A percentile compares a stretch with the other conserved stretches of the same genome.
These are phyloP conservation scores for Callospermophilus lateralis DNA, from an alignment of 2,113 vertebrate genomes.

Conservation along the genomic window DNA sequence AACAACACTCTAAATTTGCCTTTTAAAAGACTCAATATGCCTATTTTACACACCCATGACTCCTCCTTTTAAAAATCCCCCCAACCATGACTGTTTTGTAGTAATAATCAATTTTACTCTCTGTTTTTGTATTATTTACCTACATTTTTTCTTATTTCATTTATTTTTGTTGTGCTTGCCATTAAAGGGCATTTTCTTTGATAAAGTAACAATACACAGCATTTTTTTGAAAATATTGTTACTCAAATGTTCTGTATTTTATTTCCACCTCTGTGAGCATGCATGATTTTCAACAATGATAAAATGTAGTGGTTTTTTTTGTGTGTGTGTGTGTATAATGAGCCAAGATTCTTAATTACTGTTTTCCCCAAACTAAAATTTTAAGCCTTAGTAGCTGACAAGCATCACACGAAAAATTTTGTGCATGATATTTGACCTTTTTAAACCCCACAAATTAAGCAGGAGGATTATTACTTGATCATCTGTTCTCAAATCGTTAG, in stretches of 20 bases:
- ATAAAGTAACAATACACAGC: background rate
- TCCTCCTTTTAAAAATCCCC: background rate
- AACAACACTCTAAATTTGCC: conserved; percentile 77
- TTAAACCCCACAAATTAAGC: conserved; percentile 35
- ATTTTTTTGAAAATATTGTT: conserved; percentile 29
- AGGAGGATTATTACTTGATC: conserved; percentile 63
- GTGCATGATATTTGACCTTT: conserved; percentile 44
- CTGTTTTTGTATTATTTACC: conserved; percentile 27
- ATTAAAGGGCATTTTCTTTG: conserved; percentile 53
- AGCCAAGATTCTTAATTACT: conserved; percentile 65
- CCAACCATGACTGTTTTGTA: background rate
- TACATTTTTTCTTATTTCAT: background rate
- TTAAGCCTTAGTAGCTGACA: conserved; percentile 45
- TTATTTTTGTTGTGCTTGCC: background rate
- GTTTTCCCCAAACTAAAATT: conserved; percentile 67
- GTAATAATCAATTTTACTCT: conserved; percentile 36
- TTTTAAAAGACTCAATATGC: conserved; percentile 62
- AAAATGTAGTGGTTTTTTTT: background rate
- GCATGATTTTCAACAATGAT: background rate
- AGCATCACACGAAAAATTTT: conserved; percentile 42
- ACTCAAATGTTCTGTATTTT: conserved; percentile 38
- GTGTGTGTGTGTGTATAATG: background rate
- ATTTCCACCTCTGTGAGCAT: conserved; percentile 30
- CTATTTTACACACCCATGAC: background rate
- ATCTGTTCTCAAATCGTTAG: conserved; percentile 40